A percentile compares a stretch with the other conserved stretches of the same genome.
Evolutionary conservation across 92 coral and sea anemone species (phyloP).

Genomic region (Galaxea fascicularis): DNA sequence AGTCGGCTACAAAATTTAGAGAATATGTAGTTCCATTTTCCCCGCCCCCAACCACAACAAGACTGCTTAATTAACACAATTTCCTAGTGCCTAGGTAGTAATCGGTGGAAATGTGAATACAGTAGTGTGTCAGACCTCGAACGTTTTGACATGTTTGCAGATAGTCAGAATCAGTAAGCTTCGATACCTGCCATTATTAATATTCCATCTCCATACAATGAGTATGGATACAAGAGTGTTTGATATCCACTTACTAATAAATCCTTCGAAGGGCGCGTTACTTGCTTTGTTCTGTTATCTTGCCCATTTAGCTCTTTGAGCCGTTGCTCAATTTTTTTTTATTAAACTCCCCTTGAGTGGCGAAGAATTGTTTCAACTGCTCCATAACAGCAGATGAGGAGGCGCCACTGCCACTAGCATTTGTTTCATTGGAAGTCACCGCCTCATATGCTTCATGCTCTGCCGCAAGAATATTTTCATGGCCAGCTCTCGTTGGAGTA

Average conservation of each 20-base stretch:
- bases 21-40: neutral
- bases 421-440: neutral
- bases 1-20: too few species aligned
- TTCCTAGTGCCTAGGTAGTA: neutral
- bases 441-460: slow-evolving; percentile 3
- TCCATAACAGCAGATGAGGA: slow-evolving; percentile 27
- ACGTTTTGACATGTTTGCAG: neutral
- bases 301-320: slow-evolving; percentile 6
- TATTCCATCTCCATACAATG: neutral
- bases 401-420: slow-evolving; percentile 12
- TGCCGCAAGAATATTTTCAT: slow-evolving; percentile 17
- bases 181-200: neutral
- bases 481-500: slow-evolving; percentile 14
- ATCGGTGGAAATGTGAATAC: neutral
- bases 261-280: slow-evolving; percentile 17
- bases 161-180: slow-evolving; percentile 2
- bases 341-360: slow-evolving; percentile 31
- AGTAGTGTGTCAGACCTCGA: neutral
- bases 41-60: too few species aligned
- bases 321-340: slow-evolving; percentile 24
- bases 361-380: slow-evolving; percentile 32
- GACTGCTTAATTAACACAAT: neutral
- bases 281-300: slow-evolving; percentile 22
- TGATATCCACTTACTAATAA: slow-evolving; percentile 17
- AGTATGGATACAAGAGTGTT: neutral